A percentile compares a stretch with the other conserved stretches of the same genome.
These are phyloP conservation scores for Mustelus asterias DNA, from an alignment of 2,113 vertebrate genomes.

Conservation along the genomic window DNA sequence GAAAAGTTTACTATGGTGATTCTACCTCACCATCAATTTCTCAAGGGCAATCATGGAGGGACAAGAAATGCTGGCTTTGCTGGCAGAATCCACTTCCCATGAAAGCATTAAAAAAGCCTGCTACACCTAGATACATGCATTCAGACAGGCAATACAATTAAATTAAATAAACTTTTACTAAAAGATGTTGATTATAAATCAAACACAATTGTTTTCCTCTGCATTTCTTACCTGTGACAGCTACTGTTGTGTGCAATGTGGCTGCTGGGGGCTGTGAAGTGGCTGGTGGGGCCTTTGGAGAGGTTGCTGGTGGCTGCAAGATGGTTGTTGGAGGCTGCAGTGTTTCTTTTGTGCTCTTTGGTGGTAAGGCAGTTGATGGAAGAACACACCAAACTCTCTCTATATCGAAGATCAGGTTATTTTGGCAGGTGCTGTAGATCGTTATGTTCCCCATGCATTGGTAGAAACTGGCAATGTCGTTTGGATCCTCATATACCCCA, in stretches of 20 bases:
- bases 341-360: too few relatives aligned
- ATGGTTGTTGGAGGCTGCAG: background rate
- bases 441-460: slow-evolving; percentile 14
- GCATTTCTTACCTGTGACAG: background rate
- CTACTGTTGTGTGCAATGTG: background rate
- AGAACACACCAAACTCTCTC: background rate
- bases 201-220: background rate
- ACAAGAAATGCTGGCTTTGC: background rate
- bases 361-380: background rate
- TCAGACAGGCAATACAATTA: background rate
- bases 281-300: background rate
- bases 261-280: background rate
- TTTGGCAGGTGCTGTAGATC: slow-evolving; percentile 21
- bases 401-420: background rate
- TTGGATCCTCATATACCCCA: background rate
- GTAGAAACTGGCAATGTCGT: background rate
- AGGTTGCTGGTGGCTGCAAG: background rate
- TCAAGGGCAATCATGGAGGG: background rate
- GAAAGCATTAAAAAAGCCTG: background rate
- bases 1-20: background rate
- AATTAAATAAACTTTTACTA: background rate
- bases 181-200: background rate
- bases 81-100: background rate
- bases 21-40: background rate
- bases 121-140: background rate